A percentile compares a stretch with the other conserved stretches of the same genome.
Evolutionary conservation across 2,113 vertebrate species (phyloP).

Genomic region (Cinclus mexicanus): DNA sequence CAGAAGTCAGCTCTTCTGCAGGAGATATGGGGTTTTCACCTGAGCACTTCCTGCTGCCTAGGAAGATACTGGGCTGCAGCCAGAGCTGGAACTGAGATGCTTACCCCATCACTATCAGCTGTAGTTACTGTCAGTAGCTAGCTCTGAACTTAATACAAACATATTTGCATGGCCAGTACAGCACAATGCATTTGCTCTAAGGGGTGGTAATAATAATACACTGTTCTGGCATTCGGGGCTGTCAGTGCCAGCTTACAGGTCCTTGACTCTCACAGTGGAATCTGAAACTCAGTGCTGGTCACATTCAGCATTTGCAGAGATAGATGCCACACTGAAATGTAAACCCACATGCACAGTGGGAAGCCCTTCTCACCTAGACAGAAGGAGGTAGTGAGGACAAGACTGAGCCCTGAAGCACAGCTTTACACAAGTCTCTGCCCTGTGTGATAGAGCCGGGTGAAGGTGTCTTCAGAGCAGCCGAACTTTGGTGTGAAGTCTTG

Average conservation of each 20-base stretch:
- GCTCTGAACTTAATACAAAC: background rate
- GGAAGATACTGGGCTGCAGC: background rate
- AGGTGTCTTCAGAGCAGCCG: background rate
- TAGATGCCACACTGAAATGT: background rate
- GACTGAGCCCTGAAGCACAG: background rate
- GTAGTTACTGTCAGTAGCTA: background rate
- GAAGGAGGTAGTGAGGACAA: background rate
- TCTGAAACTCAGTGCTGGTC: background rate
- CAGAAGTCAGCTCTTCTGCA: background rate
- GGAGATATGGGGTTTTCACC: background rate
- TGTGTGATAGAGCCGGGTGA: background rate
- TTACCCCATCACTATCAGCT: background rate
- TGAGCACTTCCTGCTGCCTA: background rate
- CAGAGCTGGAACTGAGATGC: background rate
- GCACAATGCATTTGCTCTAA: background rate
- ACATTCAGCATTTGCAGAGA: background rate
- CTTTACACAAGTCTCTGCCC: background rate
- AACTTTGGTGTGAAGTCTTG: background rate
- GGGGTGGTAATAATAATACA: background rate
- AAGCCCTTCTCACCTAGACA: background rate
- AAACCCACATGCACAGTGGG: background rate
- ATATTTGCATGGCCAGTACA: background rate
- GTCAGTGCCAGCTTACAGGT: background rate
- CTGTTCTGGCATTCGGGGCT: fast-evolving
- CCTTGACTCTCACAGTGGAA: background rate